Evolutionary conservation across 2,113 vertebrate species (phyloP).

Genomic region (Epinephelus fuscoguttatus): DNA sequence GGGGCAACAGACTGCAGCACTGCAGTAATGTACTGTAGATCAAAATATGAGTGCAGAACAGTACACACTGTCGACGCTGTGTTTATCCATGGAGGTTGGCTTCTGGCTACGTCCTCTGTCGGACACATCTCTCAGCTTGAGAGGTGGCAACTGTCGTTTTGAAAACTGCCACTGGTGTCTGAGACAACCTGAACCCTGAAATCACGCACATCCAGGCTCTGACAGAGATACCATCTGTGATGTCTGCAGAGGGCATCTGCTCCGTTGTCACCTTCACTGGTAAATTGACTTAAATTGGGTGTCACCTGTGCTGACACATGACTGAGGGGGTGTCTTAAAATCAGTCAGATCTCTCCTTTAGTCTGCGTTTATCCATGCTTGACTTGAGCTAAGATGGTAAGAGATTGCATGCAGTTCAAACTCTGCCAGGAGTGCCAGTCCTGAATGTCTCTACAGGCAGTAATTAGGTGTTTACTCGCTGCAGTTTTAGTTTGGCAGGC

Average conservation of each 20-base stretch:
- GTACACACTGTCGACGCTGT: not conserved
- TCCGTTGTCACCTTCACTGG: constrained; percentile 68
- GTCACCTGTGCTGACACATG: constrained; percentile 56
- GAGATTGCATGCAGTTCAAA: constrained; percentile 27
- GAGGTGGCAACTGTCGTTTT: constrained; percentile 65
- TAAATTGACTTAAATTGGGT: constrained; percentile 70
- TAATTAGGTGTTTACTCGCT: constrained; percentile 76
- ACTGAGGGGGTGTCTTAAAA: constrained; percentile 50
- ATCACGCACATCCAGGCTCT: constrained; percentile 63
- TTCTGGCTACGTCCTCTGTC: constrained; percentile 52
- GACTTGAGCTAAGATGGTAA: constrained; percentile 30
- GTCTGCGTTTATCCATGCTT: constrained; percentile 5
- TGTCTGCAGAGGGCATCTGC: constrained; percentile 78
- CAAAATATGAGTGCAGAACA: constrained; percentile 9
- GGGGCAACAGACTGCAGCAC: constrained; percentile 9
- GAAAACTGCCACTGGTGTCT: constrained; percentile 55
- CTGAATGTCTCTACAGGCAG: constrained; percentile 64
- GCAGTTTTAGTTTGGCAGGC: constrained; percentile 69
- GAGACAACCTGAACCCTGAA: constrained; percentile 59
- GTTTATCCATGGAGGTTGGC: constrained; percentile 35
- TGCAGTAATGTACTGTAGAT: constrained; percentile 2
- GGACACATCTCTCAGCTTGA: constrained; percentile 47
- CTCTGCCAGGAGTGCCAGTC: constrained; percentile 45
- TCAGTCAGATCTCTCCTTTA: constrained; percentile 29
- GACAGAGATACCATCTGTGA: constrained; percentile 78